phyloP scores from a whole-genome alignment of 2,113 vertebrate genomes.

The Phocoena sinus region DNA sequence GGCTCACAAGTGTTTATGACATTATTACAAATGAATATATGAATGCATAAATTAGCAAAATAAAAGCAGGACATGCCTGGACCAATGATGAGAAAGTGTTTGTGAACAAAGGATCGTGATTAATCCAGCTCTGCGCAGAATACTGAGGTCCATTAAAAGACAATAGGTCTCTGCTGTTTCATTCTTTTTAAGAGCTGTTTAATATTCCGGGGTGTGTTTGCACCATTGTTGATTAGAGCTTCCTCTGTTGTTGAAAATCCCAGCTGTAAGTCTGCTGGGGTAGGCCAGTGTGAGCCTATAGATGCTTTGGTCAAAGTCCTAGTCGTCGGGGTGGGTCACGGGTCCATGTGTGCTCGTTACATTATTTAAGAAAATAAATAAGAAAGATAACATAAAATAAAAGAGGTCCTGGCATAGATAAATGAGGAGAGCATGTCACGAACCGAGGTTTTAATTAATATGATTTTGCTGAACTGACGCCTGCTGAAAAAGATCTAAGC shows the following conservation, averaged over 20 bases:
- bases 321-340: fast-evolving
- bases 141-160: constrained; percentile 28
- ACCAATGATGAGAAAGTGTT: neutral
- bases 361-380: neutral
- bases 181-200: constrained; percentile 59
- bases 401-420: neutral
- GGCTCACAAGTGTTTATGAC: neutral
- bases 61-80: neutral
- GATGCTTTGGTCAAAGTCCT: neutral
- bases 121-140: neutral
- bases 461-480: neutral
- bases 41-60: constrained; percentile 23
- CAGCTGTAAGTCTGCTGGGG: neutral
- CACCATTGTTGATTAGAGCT: neutral
- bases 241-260: neutral
- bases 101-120: constrained; percentile 43
- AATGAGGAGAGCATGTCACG: neutral
- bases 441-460: neutral
- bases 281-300: fast-evolving
- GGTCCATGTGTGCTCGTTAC: neutral
- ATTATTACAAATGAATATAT: neutral
- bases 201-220: neutral
- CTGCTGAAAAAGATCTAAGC: neutral
- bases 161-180: neutral
- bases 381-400: neutral